Conservation (phyloP, 2,113 vertebrate species). For the Cricetomys ansorgei region DNA sequence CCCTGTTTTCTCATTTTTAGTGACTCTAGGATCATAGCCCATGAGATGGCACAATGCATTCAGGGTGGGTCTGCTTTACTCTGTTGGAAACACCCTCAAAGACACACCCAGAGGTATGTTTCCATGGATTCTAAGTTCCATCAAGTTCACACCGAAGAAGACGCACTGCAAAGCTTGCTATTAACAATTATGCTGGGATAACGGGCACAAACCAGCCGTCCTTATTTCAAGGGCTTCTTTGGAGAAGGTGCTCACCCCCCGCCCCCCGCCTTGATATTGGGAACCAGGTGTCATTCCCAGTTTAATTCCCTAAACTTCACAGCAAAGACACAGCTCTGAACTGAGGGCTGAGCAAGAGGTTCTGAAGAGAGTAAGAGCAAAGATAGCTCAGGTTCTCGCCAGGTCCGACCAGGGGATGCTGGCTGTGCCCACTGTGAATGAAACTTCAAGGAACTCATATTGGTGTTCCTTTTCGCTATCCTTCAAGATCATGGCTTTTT, state of each 20-base stretch:
- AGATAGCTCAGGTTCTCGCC: neutral
- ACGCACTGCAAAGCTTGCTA: neutral
- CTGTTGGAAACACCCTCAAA: neutral
- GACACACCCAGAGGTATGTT: neutral
- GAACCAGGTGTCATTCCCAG: neutral
- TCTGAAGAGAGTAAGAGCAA: neutral
- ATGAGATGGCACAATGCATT: neutral
- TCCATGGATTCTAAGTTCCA: neutral
- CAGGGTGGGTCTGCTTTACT: neutral
- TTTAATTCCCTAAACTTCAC: neutral
- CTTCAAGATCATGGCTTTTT: neutral
- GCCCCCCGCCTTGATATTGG: neutral
- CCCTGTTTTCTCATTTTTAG: neutral
- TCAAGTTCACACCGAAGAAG: neutral
- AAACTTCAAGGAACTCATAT: neutral
- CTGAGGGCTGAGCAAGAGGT: neutral
- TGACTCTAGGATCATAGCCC: neutral
- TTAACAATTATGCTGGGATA: neutral
- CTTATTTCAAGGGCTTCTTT: conserved; percentile 16
- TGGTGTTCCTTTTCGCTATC: neutral
- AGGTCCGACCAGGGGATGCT: neutral
- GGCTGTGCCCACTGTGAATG: neutral
- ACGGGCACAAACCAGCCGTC: neutral
- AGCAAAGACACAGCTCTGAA: neutral
- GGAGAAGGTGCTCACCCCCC: neutral